phyloP scores from a whole-genome alignment of 2,888 invertebrate species.

The Pyrrhia umbra region DNA sequence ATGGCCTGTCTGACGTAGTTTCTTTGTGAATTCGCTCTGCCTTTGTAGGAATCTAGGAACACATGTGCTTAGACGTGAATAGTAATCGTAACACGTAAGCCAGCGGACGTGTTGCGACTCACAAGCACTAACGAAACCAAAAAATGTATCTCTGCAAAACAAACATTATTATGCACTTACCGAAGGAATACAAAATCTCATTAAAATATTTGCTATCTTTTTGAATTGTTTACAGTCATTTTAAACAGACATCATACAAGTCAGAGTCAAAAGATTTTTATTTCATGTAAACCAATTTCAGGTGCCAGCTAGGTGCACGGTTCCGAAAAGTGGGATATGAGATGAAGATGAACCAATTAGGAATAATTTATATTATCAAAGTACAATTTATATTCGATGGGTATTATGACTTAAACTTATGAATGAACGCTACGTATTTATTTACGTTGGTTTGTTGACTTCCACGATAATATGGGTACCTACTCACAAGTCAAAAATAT shows the following conservation, averaged over 20 bases:
- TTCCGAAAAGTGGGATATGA: too few relatives aligned
- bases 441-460: constrained; percentile 56
- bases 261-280: too few relatives aligned
- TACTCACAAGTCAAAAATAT: constrained; percentile 37
- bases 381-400: constrained; percentile 6
- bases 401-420: constrained; percentile 17
- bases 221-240: constrained; percentile 7
- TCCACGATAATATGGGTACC: constrained; percentile 37
- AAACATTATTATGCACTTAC: constrained; percentile 36
- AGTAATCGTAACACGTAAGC: constrained; percentile 47
- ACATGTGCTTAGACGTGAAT: constrained; percentile 48
- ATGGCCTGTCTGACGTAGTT: constrained; percentile 13
- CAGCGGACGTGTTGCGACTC: constrained; percentile 42
- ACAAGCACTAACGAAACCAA: constrained; percentile 41
- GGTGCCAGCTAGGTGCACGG: too few relatives aligned
- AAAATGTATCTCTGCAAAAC: constrained; percentile 50
- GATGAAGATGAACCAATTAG: too few relatives aligned
- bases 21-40: constrained; percentile 51
- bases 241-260: background rate
- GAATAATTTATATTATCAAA: too few relatives aligned
- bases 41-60: constrained; percentile 58
- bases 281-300: too few relatives aligned
- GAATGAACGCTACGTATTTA: constrained; percentile 47
- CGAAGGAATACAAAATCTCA: constrained; percentile 27
- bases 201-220: constrained; percentile 16